These are phyloP conservation scores for Hemibagrus wyckioides DNA, from an alignment of 2,113 vertebrate species.

Conservation along the genomic window DNA sequence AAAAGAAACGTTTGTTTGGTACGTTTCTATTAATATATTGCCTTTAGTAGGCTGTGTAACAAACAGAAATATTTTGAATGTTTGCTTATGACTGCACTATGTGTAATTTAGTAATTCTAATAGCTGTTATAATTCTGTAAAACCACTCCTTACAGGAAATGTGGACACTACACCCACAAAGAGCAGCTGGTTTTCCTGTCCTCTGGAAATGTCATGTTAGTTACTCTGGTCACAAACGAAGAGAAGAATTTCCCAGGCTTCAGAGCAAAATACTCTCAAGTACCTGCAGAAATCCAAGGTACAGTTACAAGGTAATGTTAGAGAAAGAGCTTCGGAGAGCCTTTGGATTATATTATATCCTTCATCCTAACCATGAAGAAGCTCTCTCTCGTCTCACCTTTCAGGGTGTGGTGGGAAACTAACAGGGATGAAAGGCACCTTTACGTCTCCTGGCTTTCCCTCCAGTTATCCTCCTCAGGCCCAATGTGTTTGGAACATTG, in stretches of 20 bases:
- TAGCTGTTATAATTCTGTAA: background rate
- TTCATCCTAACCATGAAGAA: background rate
- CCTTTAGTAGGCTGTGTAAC: too few species aligned
- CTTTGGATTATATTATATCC: background rate
- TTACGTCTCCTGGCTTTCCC: constrained; percentile 85
- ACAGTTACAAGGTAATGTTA: constrained; percentile 12
- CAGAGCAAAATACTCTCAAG: constrained; percentile 83
- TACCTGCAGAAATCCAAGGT: constrained; percentile 68
- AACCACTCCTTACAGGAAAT: constrained; percentile 73
- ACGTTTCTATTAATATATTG: too few species aligned
- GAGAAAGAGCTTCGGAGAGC: background rate
- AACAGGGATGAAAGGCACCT: constrained; percentile 67
- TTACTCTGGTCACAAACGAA: constrained; percentile 80
- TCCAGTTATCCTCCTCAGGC: constrained; percentile 81
- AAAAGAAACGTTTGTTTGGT: too few species aligned
- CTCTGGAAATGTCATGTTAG: constrained; percentile 87
- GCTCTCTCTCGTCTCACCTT: background rate
- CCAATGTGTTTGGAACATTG: constrained; percentile 82
- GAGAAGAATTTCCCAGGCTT: constrained; percentile 86
- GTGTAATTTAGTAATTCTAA: constrained; percentile 1
- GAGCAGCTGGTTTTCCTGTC: constrained; percentile 86
- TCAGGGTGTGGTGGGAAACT: constrained; percentile 82
- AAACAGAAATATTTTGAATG: background rate
- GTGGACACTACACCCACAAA: constrained; percentile 78
- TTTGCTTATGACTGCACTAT: background rate